phyloP scores from a whole-genome alignment of 2,797 vertebrate genomes.

The Aeoliscus strigatus region DNA sequence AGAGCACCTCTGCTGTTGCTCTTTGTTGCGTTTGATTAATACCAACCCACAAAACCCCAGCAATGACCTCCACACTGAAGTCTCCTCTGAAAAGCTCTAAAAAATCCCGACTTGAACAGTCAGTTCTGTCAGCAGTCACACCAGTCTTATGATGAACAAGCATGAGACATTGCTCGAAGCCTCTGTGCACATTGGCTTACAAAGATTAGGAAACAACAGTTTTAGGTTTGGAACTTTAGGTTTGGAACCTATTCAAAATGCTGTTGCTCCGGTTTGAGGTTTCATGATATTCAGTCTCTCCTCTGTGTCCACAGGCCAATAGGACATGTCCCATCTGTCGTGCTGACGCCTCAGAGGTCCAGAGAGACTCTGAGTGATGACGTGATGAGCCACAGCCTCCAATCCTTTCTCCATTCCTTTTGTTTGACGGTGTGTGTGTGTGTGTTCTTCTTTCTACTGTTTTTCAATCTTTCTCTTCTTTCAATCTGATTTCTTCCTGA shows the following conservation, averaged over 20 bases:
- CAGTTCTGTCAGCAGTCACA: constrained; percentile 17
- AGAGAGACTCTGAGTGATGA: constrained; percentile 96
- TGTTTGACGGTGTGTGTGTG: constrained; percentile 32
- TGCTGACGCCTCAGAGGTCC: constrained; percentile 95
- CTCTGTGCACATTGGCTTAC: constrained; percentile 4
- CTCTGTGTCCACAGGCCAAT: constrained; percentile 81
- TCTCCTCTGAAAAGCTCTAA: constrained; percentile 4
- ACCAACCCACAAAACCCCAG: constrained; percentile 1
- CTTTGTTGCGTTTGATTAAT: too few species aligned
- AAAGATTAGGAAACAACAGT: too few species aligned
- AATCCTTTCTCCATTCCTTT: too few species aligned
- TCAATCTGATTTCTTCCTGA: not conserved
- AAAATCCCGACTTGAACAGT: not conserved
- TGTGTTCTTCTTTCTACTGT: constrained; percentile 56
- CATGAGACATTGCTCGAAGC: not conserved
- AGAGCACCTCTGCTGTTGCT: too few species aligned
- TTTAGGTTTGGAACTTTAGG: too few species aligned
- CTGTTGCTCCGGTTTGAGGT: not conserved
- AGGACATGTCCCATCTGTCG: constrained; percentile 97
- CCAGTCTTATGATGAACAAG: constrained; percentile 24
- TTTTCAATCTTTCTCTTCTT: constrained; percentile 25
- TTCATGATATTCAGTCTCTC: constrained; percentile 10
- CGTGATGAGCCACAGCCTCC: constrained; percentile 43
- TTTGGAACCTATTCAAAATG: not conserved
- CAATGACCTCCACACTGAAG: constrained; percentile 5